Base-by-base conservation (phyloP, 2,113 vertebrate genomes). In the Alaudala cheleensis region DNA sequence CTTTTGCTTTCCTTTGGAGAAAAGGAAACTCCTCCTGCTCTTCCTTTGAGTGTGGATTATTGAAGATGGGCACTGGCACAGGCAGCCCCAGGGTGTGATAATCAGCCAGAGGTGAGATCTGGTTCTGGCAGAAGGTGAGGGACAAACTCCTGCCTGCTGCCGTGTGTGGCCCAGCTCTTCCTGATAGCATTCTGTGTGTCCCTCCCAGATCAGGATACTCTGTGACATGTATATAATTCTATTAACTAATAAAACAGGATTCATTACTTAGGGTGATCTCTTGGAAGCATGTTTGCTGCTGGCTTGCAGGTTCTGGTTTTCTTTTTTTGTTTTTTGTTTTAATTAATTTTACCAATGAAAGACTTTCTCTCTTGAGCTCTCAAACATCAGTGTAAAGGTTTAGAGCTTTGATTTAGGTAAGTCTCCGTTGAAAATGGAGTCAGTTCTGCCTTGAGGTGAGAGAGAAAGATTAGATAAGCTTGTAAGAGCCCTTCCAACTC, bases 41-140 rank as follows among this genome's bases (percentile, higher is more conserved):
- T n/a, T 6, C 0, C 16, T 2, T 18, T 18, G 37, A 9, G 6
- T 26, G 0, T 20, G 50, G 37, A 3, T 64, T 56, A 37, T 7
- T n/a, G 81, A 50, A 33, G 40, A 33, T 6, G 21, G 56, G 34
- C 66, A 37, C 31, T 0, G 1, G 50, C 40, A 29, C 65, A 67
- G 50, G n/a, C 37, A 76, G 78, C 23, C 60, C 69, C 37, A 37
- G 11, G 37, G 37, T 37, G 37, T 39, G 39, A 47, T 44, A 21
- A 64, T 23, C 6, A 6, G 42, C 44, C 18, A 24, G 21, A n/a
- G 34, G 6, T 34, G 66, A 82, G 47, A 25, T 45, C 33, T 56
- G 28, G 20, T 37, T 60, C 53, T 74, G 58, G 20, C 42, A 57
- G 50, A 19, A 57, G 57, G 34, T 4, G 2, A 13, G 24, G 58